These are phyloP conservation scores for Uropetala carovei DNA, from an alignment of 2,888 invertebrate genomes.

Conservation along the genomic window DNA sequence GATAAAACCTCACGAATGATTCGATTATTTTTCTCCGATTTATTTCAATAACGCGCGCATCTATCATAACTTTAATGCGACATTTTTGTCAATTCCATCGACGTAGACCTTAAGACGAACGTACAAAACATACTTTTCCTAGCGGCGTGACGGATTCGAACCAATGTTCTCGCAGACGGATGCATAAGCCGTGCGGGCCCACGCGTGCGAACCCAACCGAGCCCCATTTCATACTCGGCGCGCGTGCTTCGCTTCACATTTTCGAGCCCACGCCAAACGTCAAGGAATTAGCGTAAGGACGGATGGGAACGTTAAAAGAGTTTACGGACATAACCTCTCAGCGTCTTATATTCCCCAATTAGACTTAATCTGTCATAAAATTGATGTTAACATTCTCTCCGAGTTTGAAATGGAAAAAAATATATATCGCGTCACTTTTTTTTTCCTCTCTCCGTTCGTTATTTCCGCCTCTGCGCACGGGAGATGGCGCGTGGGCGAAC, in stretches of 20 bases:
- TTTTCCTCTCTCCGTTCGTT: not conserved
- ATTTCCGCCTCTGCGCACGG: not conserved
- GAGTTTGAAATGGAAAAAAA: not conserved
- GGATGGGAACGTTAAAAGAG: not conserved
- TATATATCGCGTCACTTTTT: not conserved
- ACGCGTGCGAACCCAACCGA: not conserved
- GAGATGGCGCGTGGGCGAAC: not conserved
- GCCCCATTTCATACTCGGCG: not conserved
- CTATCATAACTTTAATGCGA: no score
- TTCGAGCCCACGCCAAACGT: not conserved
- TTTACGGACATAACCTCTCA: not conserved
- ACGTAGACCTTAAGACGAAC: no score
- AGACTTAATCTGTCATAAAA: not conserved
- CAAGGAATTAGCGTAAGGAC: not conserved
- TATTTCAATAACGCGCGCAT: no score
- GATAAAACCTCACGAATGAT: no score
- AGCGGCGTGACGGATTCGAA: not conserved
- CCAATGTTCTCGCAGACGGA: not conserved
- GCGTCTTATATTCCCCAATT: not conserved
- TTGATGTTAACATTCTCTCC: not conserved
- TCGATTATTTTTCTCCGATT: no score
- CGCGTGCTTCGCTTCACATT: not conserved
- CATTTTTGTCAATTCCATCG: no score
- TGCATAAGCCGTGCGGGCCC: not conserved
- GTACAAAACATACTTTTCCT: no score